These are phyloP conservation scores for Pteromalus puparum DNA, from an alignment of 1,140 invertebrate genomes.

Conservation along the genomic window DNA sequence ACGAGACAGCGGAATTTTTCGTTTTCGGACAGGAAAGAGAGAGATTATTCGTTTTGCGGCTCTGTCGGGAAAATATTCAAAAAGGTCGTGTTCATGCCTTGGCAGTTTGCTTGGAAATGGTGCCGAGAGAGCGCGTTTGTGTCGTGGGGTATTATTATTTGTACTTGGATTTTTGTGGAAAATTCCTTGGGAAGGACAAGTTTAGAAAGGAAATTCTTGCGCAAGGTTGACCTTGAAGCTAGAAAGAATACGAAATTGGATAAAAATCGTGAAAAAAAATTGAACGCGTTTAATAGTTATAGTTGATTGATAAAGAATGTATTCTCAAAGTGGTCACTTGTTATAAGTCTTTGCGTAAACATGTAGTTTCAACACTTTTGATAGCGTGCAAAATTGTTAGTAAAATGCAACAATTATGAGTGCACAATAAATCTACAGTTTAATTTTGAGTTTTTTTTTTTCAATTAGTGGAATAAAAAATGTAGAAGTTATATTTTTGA, in stretches of 20 bases:
- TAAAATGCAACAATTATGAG: no score
- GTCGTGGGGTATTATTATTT: neutral
- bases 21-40: neutral
- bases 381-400: no score
- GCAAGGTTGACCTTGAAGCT: neutral
- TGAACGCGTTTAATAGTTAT: no score
- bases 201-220: neutral
- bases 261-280: neutral
- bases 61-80: neutral
- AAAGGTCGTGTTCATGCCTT: neutral
- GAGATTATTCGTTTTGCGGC: no score
- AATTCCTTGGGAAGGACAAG: neutral
- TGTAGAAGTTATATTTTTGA: neutral
- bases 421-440: no score
- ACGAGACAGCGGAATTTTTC: neutral
- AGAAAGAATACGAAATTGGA: neutral
- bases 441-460: no score
- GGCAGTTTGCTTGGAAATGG: neutral
- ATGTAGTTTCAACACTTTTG: no score
- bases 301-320: no score
- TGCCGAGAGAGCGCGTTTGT: neutral
- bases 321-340: no score
- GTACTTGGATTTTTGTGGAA: neutral
- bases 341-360: no score
- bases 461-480: no score